Evolutionary conservation across 2,888 invertebrate genomes (phyloP).

Genomic region (Xanthia togata): DNA sequence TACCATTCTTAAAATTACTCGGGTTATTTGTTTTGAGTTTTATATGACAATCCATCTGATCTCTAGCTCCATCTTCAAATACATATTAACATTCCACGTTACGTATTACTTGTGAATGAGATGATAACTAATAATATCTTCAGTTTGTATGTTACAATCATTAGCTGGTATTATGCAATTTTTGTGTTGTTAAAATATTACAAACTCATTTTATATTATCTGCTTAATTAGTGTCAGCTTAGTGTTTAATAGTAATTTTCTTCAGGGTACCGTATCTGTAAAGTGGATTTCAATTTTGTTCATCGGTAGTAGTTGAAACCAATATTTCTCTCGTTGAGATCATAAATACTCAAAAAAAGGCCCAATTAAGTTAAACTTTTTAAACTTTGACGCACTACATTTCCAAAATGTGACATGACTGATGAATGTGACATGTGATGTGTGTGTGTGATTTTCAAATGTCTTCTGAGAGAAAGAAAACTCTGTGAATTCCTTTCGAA

Average conservation of each 20-base stretch:
- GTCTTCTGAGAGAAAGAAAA: neutral
- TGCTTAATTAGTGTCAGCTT: neutral
- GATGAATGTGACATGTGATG: no score
- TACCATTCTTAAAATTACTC: neutral
- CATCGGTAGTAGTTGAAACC: neutral
- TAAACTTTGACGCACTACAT: neutral
- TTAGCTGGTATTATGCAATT: conserved; percentile 31
- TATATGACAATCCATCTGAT: neutral
- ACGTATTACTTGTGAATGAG: conserved; percentile 19
- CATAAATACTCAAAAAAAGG: neutral
- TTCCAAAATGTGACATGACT: no score
- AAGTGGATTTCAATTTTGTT: neutral
- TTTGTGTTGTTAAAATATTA: conserved; percentile 4
- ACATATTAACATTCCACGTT: neutral
- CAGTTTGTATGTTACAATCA: conserved; percentile 14
- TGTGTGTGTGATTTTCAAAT: no score
- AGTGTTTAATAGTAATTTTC: neutral
- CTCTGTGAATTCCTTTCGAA: neutral
- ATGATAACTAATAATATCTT: conserved; percentile 1
- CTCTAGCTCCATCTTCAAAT: neutral
- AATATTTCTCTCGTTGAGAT: neutral
- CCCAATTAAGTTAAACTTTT: neutral
- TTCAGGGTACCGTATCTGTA: no score
- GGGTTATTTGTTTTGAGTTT: neutral
- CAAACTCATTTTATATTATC: conserved; percentile 11